A percentile compares a stretch with the other conserved stretches of the same genome.
phyloP scores from a whole-genome alignment of 1,140 invertebrate species.

The Neelides sp. region DNA sequence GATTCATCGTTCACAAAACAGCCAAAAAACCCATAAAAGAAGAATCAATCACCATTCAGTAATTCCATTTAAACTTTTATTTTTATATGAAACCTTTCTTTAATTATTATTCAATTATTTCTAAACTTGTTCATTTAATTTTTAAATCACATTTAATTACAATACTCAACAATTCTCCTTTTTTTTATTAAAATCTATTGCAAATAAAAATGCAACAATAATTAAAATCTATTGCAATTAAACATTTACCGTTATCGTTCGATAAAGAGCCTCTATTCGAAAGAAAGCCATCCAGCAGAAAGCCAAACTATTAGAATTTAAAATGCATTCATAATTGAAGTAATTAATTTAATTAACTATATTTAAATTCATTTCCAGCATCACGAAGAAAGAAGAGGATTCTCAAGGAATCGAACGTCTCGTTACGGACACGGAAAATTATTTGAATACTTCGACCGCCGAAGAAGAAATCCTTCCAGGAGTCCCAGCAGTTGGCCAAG shows the following conservation, averaged over 20 bases:
- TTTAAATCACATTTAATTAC: neutral
- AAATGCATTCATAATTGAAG: neutral
- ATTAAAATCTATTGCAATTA: no score
- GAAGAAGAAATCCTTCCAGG: no score
- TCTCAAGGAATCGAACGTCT: conserved; percentile 32
- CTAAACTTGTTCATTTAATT: neutral
- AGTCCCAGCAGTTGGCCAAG: no score
- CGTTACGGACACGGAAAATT: no score
- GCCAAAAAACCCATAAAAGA: conserved; percentile 38
- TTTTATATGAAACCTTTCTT: neutral
- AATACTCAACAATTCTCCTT: neutral
- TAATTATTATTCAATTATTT: no score
- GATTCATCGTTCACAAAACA: conserved; percentile 43
- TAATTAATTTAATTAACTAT: neutral
- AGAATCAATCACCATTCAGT: conserved; percentile 20
- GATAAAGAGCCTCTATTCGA: no score
- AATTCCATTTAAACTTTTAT: neutral
- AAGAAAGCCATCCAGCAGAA: no score
- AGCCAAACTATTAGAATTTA: no score
- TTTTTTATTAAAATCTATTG: neutral
- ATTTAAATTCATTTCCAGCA: conserved; percentile 9
- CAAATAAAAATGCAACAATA: conserved; percentile 2
- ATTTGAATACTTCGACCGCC: no score
- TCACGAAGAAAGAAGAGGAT: conserved; percentile 34
- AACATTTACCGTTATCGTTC: no score